A percentile compares a stretch with the other conserved stretches of the same genome.
Conservation (phyloP, 1,140 invertebrate genomes). For the Lucilia sericata region DNA sequence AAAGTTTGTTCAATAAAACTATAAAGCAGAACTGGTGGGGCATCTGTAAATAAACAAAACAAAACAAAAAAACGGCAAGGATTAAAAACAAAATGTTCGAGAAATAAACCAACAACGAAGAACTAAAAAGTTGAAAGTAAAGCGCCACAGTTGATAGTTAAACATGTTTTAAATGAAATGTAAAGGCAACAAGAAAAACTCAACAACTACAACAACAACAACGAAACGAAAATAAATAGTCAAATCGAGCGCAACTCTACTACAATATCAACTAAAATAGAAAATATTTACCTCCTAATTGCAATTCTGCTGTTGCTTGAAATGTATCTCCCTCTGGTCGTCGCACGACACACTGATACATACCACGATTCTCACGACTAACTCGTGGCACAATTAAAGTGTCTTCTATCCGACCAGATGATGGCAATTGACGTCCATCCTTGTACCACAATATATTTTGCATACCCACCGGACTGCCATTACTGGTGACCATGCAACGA, state of each 20-base stretch:
- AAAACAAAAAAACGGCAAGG: slow-evolving; percentile 48
- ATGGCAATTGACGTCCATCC: slow-evolving; percentile 78
- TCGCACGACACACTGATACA: slow-evolving; percentile 87
- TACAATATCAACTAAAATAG: not conserved
- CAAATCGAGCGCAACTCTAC: not conserved
- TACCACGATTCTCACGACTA: slow-evolving; percentile 81
- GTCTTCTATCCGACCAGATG: slow-evolving; percentile 75
- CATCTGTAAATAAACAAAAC: slow-evolving; percentile 73
- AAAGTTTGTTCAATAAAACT: slow-evolving; percentile 87
- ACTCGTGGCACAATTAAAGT: slow-evolving; percentile 77
- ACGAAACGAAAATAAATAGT: slow-evolving; percentile 20
- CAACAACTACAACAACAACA: not conserved
- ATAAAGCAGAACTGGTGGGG: slow-evolving; percentile 83
- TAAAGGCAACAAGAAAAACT: not conserved
- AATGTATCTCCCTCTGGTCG: slow-evolving; percentile 81
- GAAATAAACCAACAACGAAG: slow-evolving; percentile 31
- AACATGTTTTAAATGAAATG: not conserved
- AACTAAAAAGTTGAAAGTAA: not conserved
- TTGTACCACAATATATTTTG: slow-evolving; percentile 77
- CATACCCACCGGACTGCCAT: slow-evolving; percentile 66
- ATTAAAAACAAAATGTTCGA: slow-evolving; percentile 48
- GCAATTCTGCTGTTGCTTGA: slow-evolving; percentile 83
- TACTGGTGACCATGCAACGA: slow-evolving; percentile 74
- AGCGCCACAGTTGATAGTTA: too few species aligned
- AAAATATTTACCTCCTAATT: slow-evolving; percentile 77